A percentile compares a stretch with the other conserved stretches of the same genome.
Conservation (phyloP, 2,113 vertebrate species). For the Eurypyga helias region DNA sequence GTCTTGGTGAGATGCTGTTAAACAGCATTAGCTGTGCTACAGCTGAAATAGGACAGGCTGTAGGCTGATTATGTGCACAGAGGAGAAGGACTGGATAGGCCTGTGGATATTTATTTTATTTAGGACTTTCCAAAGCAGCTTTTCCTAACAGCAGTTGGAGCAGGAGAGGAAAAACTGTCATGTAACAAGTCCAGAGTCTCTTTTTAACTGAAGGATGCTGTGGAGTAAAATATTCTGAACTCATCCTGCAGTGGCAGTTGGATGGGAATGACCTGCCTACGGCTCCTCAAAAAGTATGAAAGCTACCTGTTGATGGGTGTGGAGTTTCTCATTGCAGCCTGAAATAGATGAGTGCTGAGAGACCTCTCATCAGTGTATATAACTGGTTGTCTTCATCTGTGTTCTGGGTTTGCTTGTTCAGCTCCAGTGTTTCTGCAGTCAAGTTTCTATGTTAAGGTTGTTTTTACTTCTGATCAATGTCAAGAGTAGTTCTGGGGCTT, state of each 20-base stretch:
- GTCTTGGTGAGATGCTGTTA: not conserved
- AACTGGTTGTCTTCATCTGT: not conserved
- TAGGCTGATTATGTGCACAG: not conserved
- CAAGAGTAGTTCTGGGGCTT: not conserved
- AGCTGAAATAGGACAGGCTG: not conserved
- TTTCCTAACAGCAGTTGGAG: not conserved
- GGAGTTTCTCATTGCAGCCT: not conserved
- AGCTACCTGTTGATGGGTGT: not conserved
- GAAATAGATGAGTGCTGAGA: not conserved
- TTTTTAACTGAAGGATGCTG: not conserved
- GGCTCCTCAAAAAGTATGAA: not conserved
- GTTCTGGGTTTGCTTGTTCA: not conserved
- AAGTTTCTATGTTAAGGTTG: not conserved
- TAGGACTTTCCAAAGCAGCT: not conserved
- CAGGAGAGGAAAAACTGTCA: not conserved
- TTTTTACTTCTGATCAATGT: not conserved
- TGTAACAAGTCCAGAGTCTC: not conserved
- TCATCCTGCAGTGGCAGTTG: not conserved
- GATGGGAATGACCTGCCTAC: not conserved
- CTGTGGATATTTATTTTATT: not conserved
- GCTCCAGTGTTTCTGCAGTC: not conserved
- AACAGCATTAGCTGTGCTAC: not conserved
- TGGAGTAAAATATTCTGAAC: not conserved
- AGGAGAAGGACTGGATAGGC: not conserved
- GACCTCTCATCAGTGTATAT: not conserved